These are phyloP conservation scores for Eucera pruinosa DNA, from an alignment of 2,888 invertebrate species.

Conservation along the genomic window DNA sequence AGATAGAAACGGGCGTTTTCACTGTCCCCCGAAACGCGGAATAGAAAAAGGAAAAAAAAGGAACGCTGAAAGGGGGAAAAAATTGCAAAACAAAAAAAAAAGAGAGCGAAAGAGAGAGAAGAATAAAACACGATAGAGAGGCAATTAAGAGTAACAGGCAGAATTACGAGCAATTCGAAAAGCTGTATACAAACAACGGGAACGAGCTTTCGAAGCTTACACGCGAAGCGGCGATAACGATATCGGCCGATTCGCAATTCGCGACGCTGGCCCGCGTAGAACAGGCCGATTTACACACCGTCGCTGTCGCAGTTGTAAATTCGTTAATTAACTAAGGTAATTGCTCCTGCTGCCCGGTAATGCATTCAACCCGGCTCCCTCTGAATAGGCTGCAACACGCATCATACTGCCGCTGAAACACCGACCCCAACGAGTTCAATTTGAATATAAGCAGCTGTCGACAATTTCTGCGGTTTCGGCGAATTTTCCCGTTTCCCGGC, in stretches of 20 bases:
- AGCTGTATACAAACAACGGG: conserved; percentile 52
- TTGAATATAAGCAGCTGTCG: conserved; percentile 42
- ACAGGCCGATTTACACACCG: conserved; percentile 66
- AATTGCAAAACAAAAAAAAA: neutral
- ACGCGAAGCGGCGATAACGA: conserved; percentile 68
- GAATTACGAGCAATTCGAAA: conserved; percentile 60
- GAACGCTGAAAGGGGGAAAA: too few species aligned
- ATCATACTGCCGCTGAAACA: conserved; percentile 39
- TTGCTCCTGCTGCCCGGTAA: conserved; percentile 76
- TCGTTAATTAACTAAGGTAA: conserved; percentile 83
- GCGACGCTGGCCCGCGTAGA: conserved; percentile 24
- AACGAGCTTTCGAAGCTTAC: conserved; percentile 60
- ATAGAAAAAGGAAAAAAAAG: too few species aligned
- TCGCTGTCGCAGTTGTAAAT: conserved; percentile 79
- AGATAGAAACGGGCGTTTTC: too few species aligned
- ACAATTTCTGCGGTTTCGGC: neutral
- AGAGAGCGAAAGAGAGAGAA: neutral
- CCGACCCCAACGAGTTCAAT: conserved; percentile 33
- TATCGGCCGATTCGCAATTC: conserved; percentile 65
- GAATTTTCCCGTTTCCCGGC: neutral
- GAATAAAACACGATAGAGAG: conserved; percentile 19
- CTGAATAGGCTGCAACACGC: conserved; percentile 47
- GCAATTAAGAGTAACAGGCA: conserved; percentile 55
- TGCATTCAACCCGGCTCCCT: conserved; percentile 54
- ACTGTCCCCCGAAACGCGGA: too few species aligned